Evolutionary conservation across 2,797 vertebrate species (phyloP).

Genomic region (Tokudaia tokunoshimensis): DNA sequence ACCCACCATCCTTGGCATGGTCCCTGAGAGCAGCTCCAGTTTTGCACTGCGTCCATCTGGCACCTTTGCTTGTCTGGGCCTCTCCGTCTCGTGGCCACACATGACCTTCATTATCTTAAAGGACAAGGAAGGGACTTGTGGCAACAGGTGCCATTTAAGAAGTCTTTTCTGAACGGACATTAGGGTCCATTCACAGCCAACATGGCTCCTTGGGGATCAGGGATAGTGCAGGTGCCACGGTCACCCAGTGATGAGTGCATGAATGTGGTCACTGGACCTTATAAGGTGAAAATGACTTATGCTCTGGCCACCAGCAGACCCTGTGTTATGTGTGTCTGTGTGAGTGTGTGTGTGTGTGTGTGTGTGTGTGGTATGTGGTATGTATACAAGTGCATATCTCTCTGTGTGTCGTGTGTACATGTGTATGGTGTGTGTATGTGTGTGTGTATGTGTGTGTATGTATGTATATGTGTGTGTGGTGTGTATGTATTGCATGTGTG

Average conservation of each 20-base stretch:
- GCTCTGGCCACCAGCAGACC: neutral
- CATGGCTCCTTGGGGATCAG: too few relatives aligned
- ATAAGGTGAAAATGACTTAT: neutral
- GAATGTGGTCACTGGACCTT: neutral
- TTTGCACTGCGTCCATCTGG: neutral
- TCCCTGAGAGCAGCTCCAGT: too few relatives aligned
- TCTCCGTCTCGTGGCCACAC: neutral
- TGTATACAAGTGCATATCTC: too few relatives aligned
- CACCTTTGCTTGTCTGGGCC: too few relatives aligned
- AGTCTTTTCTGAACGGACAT: neutral
- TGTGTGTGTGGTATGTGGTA: neutral
- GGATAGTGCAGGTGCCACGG: neutral
- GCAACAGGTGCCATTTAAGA: neutral
- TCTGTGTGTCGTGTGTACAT: neutral
- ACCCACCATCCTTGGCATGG: fast-evolving
- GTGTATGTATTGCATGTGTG: neutral
- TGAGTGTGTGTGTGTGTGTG: neutral
- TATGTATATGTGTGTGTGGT: neutral
- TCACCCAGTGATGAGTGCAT: too few relatives aligned
- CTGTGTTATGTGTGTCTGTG: neutral
- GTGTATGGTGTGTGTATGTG: too few relatives aligned
- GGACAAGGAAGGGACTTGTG: neutral
- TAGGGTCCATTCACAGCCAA: neutral
- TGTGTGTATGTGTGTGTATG: neutral
- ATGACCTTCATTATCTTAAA: neutral